Conservation (phyloP, 2,797 vertebrate species). For the Bradypodion pumilum region DNA sequence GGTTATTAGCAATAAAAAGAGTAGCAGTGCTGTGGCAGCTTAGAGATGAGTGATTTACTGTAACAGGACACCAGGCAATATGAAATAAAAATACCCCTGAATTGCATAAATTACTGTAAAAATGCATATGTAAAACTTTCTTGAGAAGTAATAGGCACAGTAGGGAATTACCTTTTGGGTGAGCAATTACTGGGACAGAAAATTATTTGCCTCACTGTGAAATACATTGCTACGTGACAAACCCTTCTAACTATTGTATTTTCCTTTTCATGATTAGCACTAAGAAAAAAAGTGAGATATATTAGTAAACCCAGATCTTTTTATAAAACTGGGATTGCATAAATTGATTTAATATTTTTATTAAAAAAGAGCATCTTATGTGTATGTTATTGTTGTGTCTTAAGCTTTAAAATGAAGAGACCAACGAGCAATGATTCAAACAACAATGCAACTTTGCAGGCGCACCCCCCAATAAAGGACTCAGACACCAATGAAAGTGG, state of each 20-base stretch:
- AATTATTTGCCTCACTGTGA: conserved; percentile 53
- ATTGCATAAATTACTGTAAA: conserved; percentile 27
- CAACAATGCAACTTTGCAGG: too few relatives aligned
- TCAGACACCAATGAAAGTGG: too few relatives aligned
- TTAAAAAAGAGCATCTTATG: background rate
- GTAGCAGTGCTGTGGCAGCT: conserved; percentile 2
- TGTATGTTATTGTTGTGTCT: too few relatives aligned
- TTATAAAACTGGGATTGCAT: conserved; percentile 37
- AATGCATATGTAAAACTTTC: conserved; percentile 15
- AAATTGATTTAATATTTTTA: background rate
- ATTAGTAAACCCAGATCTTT: conserved; percentile 48
- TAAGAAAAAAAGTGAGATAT: conserved; percentile 26
- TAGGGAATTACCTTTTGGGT: conserved; percentile 34
- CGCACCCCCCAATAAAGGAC: too few relatives aligned
- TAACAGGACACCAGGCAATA: conserved; percentile 16
- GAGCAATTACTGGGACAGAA: conserved; percentile 52
- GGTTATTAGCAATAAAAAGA: conserved; percentile 27
- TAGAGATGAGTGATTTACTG: conserved; percentile 14
- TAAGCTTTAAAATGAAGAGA: too few relatives aligned
- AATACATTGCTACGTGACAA: conserved; percentile 30
- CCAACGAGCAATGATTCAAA: too few relatives aligned
- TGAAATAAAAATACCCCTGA: conserved; percentile 39
- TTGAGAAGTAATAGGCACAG: conserved; percentile 44
- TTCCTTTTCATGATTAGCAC: conserved; percentile 25
- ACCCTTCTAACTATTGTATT: background rate